phyloP scores from a whole-genome alignment of 2,888 invertebrate genomes.

The Nasonovia ribisnigri region DNA sequence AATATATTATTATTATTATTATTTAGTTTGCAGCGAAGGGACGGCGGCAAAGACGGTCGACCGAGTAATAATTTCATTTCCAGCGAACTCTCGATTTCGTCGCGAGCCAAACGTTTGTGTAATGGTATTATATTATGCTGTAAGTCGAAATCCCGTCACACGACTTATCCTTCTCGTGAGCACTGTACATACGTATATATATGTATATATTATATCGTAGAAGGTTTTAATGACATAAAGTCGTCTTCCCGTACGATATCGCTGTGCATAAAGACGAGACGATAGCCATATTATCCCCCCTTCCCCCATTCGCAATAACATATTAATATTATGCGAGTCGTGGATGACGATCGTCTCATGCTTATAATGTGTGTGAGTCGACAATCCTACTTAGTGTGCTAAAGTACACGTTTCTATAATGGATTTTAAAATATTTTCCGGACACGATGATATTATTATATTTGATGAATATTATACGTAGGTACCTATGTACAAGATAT shows the following conservation, averaged over 20 bases:
- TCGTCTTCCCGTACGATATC: neutral
- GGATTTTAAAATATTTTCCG: neutral
- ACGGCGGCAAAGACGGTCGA: neutral
- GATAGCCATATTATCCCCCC: neutral
- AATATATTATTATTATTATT: neutral
- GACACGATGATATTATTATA: neutral
- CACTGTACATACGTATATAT: neutral
- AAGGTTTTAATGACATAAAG: neutral
- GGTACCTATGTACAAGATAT: neutral
- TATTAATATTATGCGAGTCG: neutral
- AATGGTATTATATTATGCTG: neutral
- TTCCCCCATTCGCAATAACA: neutral
- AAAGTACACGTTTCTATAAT: neutral
- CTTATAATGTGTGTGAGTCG: neutral
- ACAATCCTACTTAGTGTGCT: neutral
- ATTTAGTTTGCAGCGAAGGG: neutral
- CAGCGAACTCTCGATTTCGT: neutral
- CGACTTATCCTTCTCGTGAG: neutral
- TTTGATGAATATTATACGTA: neutral
- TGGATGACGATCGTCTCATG: neutral
- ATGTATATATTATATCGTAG: neutral
- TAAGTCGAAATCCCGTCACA: slow-evolving; percentile 14
- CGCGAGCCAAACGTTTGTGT: neutral
- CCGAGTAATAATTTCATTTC: neutral
- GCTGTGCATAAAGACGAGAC: neutral